These are phyloP conservation scores for Polyploca ridens DNA, from an alignment of 2,888 invertebrate species.

Conservation along the genomic window DNA sequence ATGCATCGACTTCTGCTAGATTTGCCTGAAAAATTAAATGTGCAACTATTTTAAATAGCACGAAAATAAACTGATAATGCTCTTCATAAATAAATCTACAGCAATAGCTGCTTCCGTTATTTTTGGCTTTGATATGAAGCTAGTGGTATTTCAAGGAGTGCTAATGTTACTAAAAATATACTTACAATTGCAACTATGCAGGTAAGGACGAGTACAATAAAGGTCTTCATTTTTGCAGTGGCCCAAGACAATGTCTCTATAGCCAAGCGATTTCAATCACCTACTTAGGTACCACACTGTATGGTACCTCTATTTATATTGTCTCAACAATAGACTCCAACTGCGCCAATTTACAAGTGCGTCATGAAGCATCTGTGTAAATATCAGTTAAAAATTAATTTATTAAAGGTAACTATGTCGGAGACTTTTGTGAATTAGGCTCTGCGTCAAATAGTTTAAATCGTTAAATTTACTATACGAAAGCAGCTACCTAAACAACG, in stretches of 20 bases:
- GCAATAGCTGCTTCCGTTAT: no score
- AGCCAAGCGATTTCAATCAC: constrained; percentile 23
- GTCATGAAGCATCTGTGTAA: background rate
- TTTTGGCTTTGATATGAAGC: no score
- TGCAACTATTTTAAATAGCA: background rate
- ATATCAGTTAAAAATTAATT: background rate
- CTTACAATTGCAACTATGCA: constrained; percentile 28
- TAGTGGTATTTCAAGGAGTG: no score
- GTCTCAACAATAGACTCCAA: constrained; percentile 14
- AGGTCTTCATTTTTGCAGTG: constrained; percentile 32
- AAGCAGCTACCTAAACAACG: background rate
- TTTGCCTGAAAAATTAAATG: constrained; percentile 21
- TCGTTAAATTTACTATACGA: background rate
- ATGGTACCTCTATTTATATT: constrained; percentile 22
- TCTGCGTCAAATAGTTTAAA: background rate
- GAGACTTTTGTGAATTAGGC: background rate
- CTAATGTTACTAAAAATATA: constrained; percentile 14
- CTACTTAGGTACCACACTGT: constrained; percentile 14
- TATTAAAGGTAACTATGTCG: background rate
- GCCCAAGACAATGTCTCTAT: constrained; percentile 40
- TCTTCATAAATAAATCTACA: no score
- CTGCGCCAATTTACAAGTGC: constrained; percentile 6
- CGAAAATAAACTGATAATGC: no score
- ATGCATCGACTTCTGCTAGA: constrained; percentile 17
- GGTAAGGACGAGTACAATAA: constrained; percentile 17